Evolutionary conservation across 1,140 invertebrate genomes (phyloP).

Genomic region (Meloidogyne chitwoodi): DNA sequence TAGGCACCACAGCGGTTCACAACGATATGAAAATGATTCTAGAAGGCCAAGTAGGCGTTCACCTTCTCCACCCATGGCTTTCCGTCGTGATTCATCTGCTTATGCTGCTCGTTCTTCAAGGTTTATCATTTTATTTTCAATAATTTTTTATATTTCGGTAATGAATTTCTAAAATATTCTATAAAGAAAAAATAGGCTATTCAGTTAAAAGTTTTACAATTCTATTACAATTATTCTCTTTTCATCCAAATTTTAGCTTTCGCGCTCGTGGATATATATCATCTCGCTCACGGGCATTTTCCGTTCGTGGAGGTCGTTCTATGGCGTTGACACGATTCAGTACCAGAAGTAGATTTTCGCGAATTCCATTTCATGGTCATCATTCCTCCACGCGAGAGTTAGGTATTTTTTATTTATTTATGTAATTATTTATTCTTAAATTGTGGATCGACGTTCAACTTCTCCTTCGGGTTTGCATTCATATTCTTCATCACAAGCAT

Average conservation of each 20-base stretch:
- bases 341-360: background rate
- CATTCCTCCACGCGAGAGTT: background rate
- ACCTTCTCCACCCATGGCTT: background rate
- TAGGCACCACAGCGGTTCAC: background rate
- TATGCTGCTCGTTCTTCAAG: background rate
- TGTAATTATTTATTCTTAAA: background rate
- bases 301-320: background rate
- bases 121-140: background rate
- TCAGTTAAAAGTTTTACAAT: too few relatives aligned
- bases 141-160: background rate
- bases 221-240: too few relatives aligned
- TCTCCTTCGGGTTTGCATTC: background rate
- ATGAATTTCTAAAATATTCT: background rate
- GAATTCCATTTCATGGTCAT: constrained; percentile 12
- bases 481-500: background rate
- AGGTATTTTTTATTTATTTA: background rate
- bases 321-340: background rate
- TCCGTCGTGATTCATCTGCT: background rate
- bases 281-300: background rate
- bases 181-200: too few relatives aligned
- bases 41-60: background rate
- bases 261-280: background rate
- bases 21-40: background rate
- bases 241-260: background rate
- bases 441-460: background rate